Percentiles rank a stretch among this genome's conserved stretches.
These are phyloP conservation scores for Telenomus remus DNA, from an alignment of 1,140 invertebrate species.

Conservation along the genomic window DNA sequence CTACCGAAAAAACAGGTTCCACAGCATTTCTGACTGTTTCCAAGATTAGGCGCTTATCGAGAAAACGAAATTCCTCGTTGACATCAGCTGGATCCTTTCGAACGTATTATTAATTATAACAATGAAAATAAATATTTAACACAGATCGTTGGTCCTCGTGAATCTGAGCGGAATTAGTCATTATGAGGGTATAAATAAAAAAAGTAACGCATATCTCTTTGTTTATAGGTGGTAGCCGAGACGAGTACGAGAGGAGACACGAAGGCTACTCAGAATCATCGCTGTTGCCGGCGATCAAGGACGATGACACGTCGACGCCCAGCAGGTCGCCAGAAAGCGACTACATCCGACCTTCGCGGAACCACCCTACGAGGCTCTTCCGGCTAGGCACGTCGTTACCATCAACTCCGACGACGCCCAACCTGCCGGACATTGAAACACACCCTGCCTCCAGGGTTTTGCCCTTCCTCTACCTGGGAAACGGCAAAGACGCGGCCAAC, in stretches of 20 bases:
- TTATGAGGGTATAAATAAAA: background rate
- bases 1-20: no score
- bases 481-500: slow-evolving; percentile 88
- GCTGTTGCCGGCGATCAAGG: slow-evolving; percentile 69
- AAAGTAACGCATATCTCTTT: slow-evolving; percentile 1
- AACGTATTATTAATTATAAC: no score
- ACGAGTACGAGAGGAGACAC: slow-evolving; percentile 78
- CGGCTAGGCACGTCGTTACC: slow-evolving; percentile 44
- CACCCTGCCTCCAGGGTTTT: slow-evolving; percentile 87
- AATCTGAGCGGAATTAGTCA: no score
- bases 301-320: slow-evolving; percentile 31
- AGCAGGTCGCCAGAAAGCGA: slow-evolving; percentile 54
- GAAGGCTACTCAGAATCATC: slow-evolving; percentile 81
- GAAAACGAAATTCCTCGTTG: no score
- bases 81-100: no score
- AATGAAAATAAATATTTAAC: no score
- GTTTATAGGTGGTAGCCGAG: slow-evolving; percentile 14
- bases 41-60: no score
- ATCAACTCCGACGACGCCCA: slow-evolving; percentile 63
- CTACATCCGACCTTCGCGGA: slow-evolving; percentile 63
- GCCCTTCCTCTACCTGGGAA: slow-evolving; percentile 92
- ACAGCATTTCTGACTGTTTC: no score
- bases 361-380: slow-evolving; percentile 57
- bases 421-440: slow-evolving; percentile 81
- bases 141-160: no score